Evolutionary conservation across 2,888 invertebrate genomes (phyloP), one percentile per base, ranked within the genome.

Genomic region (Cyclophora albipunctata): DNA sequence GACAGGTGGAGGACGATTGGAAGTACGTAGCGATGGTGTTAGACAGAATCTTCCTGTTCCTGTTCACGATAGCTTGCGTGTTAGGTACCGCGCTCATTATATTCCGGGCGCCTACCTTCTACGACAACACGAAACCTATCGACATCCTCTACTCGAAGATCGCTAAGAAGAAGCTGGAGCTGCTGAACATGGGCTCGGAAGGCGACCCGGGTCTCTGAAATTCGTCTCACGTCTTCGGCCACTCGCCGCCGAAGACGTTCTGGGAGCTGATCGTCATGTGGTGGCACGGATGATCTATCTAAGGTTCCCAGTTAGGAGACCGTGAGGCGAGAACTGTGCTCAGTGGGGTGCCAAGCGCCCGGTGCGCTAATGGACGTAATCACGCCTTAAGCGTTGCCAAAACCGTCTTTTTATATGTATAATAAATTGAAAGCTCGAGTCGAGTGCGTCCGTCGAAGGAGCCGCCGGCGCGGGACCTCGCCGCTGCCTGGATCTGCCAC

Each of bases 1-100:
- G 82, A 2, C 85, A 96, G 96, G 96, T 97, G 71, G 96, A 95
- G 83, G 97, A 98, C 87, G 98, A 98, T 88, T 98, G 98, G 98
- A 98, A 98, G 83, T 98, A 97, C 90, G 97, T 98, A 53, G 93
- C 93, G 51, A 96, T 98, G 97, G 98, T 98, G 60, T 91, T 98
- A 80, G 98, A 98, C 89, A 92, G 98, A 71, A 92, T 98, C 71
- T 98, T 98, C 90, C 92, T 98, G 67, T 97, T 97, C 93, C 93
- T 96, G 71, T 98, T 98, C 90, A 95, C 98, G 76, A 91, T 97
- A 78, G 96, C 97, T 63, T 98, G 98, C 84, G 91, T 98, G 59
- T 86, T 96, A 55, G 98, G 98, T 60, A 98, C 96, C 54, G 94
- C 93, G 54, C 90, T 95, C 66, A 96, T 96, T 73, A 96, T 96